Conservation (phyloP, 2,888 invertebrate species). For the Diarsia brunnea region DNA sequence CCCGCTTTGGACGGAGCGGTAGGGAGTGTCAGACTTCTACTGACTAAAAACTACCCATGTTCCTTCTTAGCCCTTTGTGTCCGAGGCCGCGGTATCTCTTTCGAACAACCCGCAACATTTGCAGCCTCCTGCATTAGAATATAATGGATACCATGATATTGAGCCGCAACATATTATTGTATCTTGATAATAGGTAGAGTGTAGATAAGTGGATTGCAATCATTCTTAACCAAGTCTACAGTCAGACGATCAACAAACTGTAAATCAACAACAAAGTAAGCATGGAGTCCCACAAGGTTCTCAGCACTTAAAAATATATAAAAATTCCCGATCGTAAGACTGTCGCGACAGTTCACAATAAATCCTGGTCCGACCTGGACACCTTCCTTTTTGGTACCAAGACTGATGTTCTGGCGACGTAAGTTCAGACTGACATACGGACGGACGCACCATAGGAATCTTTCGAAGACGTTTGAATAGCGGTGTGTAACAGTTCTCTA, state of each 20-base stretch:
- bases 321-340: constrained; percentile 18
- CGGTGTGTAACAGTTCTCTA: constrained; percentile 53
- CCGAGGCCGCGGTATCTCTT: too few species aligned
- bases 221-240: constrained; percentile 2
- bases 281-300: not conserved
- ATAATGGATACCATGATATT: not conserved
- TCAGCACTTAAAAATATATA: constrained; percentile 26
- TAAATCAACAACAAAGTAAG: constrained; percentile 6
- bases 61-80: too few species aligned
- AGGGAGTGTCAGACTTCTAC: too few species aligned
- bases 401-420: constrained; percentile 32
- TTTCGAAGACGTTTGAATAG: constrained; percentile 57
- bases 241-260: not conserved
- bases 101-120: too few species aligned
- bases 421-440: constrained; percentile 25
- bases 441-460: constrained; percentile 33
- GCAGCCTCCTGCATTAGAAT: not conserved
- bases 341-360: constrained; percentile 38
- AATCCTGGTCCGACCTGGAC: constrained; percentile 40
- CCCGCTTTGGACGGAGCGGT: too few species aligned
- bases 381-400: constrained; percentile 56
- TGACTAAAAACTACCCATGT: too few species aligned
- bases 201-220: not conserved
- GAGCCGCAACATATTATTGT: not conserved
- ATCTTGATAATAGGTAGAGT: not conserved